Base-by-base conservation (phyloP, 2,888 invertebrate species). In the Plagodis pulveraria region DNA sequence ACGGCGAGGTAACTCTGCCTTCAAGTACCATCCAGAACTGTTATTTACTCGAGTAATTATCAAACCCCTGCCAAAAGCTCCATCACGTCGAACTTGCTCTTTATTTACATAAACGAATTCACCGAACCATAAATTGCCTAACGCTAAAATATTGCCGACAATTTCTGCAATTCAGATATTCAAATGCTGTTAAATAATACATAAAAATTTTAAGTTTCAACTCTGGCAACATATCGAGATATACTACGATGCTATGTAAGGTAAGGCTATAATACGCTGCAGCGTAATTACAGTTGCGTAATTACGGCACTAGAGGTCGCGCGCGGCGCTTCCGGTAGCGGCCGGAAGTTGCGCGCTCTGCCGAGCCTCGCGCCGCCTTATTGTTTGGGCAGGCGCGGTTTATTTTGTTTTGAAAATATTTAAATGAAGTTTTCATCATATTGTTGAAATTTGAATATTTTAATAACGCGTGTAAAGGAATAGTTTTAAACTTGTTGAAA, bases 271-370 rank as follows among this genome's bases (percentile, higher is more conserved):
- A 41, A 46, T 33, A 56, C 56, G 40, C 55, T 57, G 60, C 60
- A 51, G 56, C 50, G 73, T 69, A 74, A 78, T 77, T 77, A 76
- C 74, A 72, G 72, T 69, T 74, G 74, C 76, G 76, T 76, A 76
- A 77, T 76, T 71, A 70, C 74, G 62, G 56, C 67, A 63, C 63
- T 61, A 70, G 78, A 73, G 75, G 77, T 70, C 75, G 74, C 70
- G 62, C 67, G 69, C 69, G 70, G 72, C 72, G 67, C 76, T 71
- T 78, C 77, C 82, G 80, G 56, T 63, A 68, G 64, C 68, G 67
- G 67, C 71, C 76, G 81, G 80, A 81, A 69, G 67, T 70, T 69
- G 71, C 72, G 73, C 76, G 68, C 72, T 70, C 71, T 62, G 63
- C 56, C 50, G 53, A 34, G 49, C 59, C 54, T 53, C 44, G 32